Percentiles rank a stretch among this genome's conserved stretches.
These are phyloP conservation scores for Remorina albescens DNA, from an alignment of 2,797 vertebrate species.

Conservation along the genomic window DNA sequence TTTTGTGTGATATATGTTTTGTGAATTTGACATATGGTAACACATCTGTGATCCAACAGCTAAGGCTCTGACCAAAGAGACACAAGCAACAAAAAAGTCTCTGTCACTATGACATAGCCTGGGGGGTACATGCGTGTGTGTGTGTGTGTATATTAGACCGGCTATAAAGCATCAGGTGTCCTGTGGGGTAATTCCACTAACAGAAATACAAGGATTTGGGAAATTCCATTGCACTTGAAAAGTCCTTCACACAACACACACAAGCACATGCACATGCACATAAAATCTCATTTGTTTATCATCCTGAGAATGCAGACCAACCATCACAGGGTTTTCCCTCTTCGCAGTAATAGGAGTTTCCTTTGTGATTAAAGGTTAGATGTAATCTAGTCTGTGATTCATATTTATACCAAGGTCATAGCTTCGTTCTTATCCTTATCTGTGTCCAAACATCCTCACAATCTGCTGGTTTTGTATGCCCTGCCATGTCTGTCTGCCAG, in stretches of 20 bases:
- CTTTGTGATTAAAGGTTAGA: conserved; percentile 65
- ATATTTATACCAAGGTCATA: conserved; percentile 57
- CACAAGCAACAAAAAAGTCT: conserved; percentile 48
- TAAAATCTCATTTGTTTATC: conserved; percentile 61
- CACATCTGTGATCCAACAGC: conserved; percentile 33
- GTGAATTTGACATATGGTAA: conserved; percentile 32
- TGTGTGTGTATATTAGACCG: conserved; percentile 26
- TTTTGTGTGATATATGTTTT: conserved; percentile 43
- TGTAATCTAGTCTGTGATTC: conserved; percentile 62
- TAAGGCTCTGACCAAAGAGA: conserved; percentile 46
- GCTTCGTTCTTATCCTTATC: conserved; percentile 48
- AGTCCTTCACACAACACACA: conserved; percentile 43
- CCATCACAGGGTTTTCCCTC: conserved; percentile 61
- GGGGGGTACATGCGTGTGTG: conserved; percentile 10
- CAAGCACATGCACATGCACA: conserved; percentile 36
- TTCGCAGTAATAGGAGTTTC: conserved; percentile 44
- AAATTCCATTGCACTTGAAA: conserved; percentile 65
- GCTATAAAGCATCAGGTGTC: conserved; percentile 62
- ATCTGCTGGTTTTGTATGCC: conserved; percentile 43
- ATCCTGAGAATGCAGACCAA: conserved; percentile 43
- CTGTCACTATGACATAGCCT: conserved; percentile 48
- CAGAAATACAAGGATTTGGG: conserved; percentile 62
- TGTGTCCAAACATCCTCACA: conserved; percentile 46
- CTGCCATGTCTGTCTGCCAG: conserved; percentile 16
- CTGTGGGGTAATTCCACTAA: conserved; percentile 73